Percentiles rank a stretch among this genome's conserved stretches.
These are phyloP conservation scores for Parauchenoglanis ngamensis DNA, from an alignment of 2,797 vertebrate species.

Conservation along the genomic window DNA sequence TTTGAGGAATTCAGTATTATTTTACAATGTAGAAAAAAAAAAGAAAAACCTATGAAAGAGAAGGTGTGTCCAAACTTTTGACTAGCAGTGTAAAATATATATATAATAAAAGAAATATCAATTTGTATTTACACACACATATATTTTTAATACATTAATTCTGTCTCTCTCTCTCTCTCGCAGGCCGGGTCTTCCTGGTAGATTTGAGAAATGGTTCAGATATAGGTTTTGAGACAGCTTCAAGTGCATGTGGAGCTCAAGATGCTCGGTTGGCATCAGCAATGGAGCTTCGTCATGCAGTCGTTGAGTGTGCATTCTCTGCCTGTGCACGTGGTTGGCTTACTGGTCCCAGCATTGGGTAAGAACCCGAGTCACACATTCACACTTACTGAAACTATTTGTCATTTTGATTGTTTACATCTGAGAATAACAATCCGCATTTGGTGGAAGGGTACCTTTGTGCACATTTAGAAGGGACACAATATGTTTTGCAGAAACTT, in stretches of 20 bases:
- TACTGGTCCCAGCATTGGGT: constrained; percentile 83
- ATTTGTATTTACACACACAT: too few relatives aligned
- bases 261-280: constrained; percentile 82
- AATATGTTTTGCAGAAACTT: constrained; percentile 38
- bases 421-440: constrained; percentile 2
- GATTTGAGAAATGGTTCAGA: constrained; percentile 78
- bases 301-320: constrained; percentile 83
- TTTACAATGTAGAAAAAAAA: too few relatives aligned
- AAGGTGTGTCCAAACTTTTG: too few relatives aligned
- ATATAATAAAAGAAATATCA: too few relatives aligned
- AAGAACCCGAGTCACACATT: constrained; percentile 64
- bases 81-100: too few relatives aligned
- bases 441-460: constrained; percentile 1
- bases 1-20: too few relatives aligned
- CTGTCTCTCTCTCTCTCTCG: constrained; percentile 42
- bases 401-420: constrained; percentile 10
- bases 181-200: constrained; percentile 87
- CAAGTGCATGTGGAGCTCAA: constrained; percentile 74
- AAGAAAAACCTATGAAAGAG: too few relatives aligned
- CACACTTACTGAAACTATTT: constrained; percentile 14
- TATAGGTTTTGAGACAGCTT: constrained; percentile 72
- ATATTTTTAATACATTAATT: too few relatives aligned
- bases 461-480: background rate
- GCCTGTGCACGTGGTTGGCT: constrained; percentile 88
- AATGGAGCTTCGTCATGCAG: constrained; percentile 82